Evolutionary conservation across 2,797 vertebrate genomes (phyloP).

Genomic region (Schizopygopsis malacanthus): DNA sequence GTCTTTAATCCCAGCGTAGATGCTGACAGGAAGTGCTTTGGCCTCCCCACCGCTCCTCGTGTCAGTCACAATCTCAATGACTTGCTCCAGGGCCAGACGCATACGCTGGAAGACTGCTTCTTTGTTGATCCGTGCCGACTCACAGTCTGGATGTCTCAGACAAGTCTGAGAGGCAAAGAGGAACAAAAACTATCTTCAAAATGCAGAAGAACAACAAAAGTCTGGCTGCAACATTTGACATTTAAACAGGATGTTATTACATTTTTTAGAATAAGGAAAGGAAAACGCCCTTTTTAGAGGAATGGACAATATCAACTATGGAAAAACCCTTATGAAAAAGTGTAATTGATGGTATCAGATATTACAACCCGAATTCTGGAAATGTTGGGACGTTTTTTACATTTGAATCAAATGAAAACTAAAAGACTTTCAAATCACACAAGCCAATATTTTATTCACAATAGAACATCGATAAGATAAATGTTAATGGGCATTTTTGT

Average conservation of each 20-base stretch:
- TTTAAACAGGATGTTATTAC: not conserved
- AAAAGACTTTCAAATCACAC: too few relatives aligned
- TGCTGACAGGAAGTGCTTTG: slow-evolving; percentile 85
- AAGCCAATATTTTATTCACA: too few relatives aligned
- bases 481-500: too few relatives aligned
- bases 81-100: slow-evolving; percentile 94
- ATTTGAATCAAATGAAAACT: too few relatives aligned
- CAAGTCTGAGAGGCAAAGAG: slow-evolving; percentile 85
- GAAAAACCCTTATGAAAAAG: not conserved
- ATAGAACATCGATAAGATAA: too few relatives aligned
- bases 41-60: slow-evolving; percentile 82
- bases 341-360: not conserved
- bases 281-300: not conserved
- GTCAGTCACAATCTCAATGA: slow-evolving; percentile 97
- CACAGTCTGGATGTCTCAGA: slow-evolving; percentile 96
- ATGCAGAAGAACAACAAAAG: slow-evolving; percentile 14
- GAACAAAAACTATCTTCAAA: slow-evolving; percentile 11
- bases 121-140: slow-evolving; percentile 96
- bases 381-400: too few relatives aligned
- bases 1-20: slow-evolving; percentile 91
- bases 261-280: not conserved
- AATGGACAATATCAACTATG: not conserved
- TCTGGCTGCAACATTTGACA: not conserved
- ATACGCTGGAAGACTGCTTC: slow-evolving; percentile 96
- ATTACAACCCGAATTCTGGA: too few relatives aligned